These are phyloP conservation scores for Puffinus mauretanicus DNA, from an alignment of 2,113 vertebrate genomes.

Conservation along the genomic window DNA sequence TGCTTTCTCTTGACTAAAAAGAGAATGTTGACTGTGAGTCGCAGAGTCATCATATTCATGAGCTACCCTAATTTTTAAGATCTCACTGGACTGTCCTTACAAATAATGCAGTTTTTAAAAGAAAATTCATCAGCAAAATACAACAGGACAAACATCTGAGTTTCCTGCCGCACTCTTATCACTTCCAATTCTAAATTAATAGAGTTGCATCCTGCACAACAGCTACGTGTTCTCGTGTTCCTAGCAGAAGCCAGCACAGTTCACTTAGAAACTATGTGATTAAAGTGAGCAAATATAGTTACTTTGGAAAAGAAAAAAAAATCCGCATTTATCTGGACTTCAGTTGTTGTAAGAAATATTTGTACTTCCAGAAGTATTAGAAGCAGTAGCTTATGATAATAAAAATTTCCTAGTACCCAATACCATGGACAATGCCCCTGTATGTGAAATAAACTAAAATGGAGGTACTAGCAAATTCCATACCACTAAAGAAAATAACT, in stretches of 20 bases:
- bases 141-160: background rate
- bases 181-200: background rate
- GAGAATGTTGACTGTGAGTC: background rate
- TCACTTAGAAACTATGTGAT: background rate
- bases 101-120: background rate
- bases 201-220: background rate
- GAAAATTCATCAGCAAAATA: background rate
- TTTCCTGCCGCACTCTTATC: background rate
- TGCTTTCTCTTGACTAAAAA: background rate
- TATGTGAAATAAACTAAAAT: background rate
- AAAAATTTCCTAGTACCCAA: background rate
- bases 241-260: background rate
- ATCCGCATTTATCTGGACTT: background rate
- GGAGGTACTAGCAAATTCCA: background rate
- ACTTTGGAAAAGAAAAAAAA: background rate
- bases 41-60: background rate
- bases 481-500: background rate
- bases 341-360: background rate
- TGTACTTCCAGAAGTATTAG: background rate
- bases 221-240: fast-evolving
- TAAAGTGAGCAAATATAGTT: background rate
- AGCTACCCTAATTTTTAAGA: background rate
- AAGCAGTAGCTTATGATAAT: background rate
- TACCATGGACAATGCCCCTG: background rate
- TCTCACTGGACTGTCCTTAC: background rate